Evolutionary conservation across 2,113 vertebrate species (phyloP), one percentile per base, ranked within the genome.

Genomic region (Labrus mixtus): DNA sequence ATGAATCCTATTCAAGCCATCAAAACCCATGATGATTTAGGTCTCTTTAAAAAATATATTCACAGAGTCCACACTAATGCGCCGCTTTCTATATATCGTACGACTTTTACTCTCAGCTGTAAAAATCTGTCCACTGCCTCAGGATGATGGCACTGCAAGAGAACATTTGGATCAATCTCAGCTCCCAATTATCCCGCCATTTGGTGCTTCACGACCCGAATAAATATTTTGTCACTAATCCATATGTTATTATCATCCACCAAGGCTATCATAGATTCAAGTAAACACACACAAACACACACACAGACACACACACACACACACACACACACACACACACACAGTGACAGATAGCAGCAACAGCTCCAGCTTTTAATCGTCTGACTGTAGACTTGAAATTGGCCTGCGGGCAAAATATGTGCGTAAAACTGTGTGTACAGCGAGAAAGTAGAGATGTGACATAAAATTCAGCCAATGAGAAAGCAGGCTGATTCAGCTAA

Each of bases 151-250:
- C 36, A 45, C 74, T 64, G 84, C 83, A 70, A 73, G 64, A 76
- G 65, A 53, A 82, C 71, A 89, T 90, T 87, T 90, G 89, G 82
- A 91, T 89, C 87, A 84, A 87, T 89, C 87, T 91, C 88, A 82
- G 78, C 61, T 67, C 85, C 87, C 85, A 82, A 84, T 89, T 89
- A 90, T 74, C 65, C 45, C 60, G 37, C 73, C 83, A 88, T 91
- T 91, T 92, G 88, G 87, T 85, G 90, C 82, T 76, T 85, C 78
- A 79, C 76, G 83, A 84, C 80, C 87, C 87, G 54, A 77, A 86
- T 87, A 89, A 90, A 85, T 80, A 89, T 81, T 84, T 84, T 88
- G 87, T 86, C 88, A 88, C 83, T 63, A 87, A 92, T 91, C 88
- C 87, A 88, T 91, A 90, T 89, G 88, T 82, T 88, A 77, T 84